Evolutionary conservation across 2,797 vertebrate species (phyloP), one percentile per base, ranked within the genome.

Genomic region (Anisognathus igniventris): DNA sequence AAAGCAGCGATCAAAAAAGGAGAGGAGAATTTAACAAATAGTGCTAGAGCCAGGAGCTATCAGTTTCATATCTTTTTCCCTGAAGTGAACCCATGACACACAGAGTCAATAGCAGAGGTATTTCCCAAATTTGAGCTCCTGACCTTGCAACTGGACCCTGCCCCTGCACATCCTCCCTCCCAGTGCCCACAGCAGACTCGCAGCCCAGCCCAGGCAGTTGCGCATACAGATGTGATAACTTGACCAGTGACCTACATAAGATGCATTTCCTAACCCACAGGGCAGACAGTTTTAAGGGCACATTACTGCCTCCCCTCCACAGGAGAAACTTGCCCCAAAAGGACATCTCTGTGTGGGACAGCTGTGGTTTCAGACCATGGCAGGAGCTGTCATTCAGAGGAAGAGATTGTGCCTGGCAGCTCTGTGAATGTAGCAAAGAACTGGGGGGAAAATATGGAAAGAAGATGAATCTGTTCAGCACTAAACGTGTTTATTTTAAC

Each of bases 401-500:
- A 58, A 83, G 68, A 25, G 10, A 58, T 83, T 89, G 65, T 65
- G 51, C 48, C 13, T 5, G 22, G 76, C 82, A 94, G 85, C 66
- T 84, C 70, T 84, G 48, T 45, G 76, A 93, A 84, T 0, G 0
- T 24, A 47, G 66, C n/a, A 70, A 83, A 83, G 76, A 78, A 86
- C 79, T 60, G 57, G 60, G 48, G 75, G 82, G 74, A 76, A 95
- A 83, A 91, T 88, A 93, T n/a, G 79, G 83, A 89, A 88, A 94
- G 76, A 95, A 96, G 92, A 94, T 81, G 57, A 95, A 95, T 96
- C 62, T 93, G 60, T 83, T 95, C 75, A 64, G 50, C 66, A 30
- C 79, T 73, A 81, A 95, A 72, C 37, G 53, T 92, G 96, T 92
- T 96, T 96, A 96, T 92, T 94, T 96, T 93, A 94, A 96, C 89